phyloP scores from a whole-genome alignment of 2,797 vertebrate genomes.

The Pseudochromis fuscus region DNA sequence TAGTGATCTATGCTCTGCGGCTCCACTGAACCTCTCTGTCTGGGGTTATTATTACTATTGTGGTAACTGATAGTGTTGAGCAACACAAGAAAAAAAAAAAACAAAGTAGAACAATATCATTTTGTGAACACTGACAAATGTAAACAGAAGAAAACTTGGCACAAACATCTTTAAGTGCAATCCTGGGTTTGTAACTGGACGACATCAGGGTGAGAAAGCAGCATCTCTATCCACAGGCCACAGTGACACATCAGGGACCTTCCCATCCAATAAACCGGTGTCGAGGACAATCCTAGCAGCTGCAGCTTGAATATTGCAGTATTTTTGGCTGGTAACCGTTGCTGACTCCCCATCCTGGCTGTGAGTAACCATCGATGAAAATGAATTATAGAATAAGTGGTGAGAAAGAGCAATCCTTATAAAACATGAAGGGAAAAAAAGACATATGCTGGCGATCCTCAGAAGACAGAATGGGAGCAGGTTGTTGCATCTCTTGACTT shows the following conservation, averaged over 20 bases:
- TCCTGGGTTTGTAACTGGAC: conserved; percentile 19
- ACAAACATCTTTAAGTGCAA: conserved; percentile 57
- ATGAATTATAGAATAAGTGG: conserved; percentile 59
- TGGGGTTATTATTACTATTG: conserved; percentile 43
- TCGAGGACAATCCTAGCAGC: background rate
- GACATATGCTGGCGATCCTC: conserved; percentile 34
- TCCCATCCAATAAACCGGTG: background rate
- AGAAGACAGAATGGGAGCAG: conserved; percentile 40
- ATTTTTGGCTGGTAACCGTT: background rate
- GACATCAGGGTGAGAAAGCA: conserved; percentile 1
- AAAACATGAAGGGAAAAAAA: conserved; percentile 32
- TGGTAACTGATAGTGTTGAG: conserved; percentile 51
- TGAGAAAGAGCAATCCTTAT: conserved; percentile 40
- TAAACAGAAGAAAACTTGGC: conserved; percentile 72
- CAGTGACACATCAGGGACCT: background rate
- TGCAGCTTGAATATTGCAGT: conserved; percentile 12
- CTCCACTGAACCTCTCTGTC: conserved; percentile 19
- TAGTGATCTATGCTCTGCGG: conserved; percentile 58
- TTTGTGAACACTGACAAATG: conserved; percentile 51
- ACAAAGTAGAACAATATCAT: conserved; percentile 12
- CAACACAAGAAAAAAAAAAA: conserved; percentile 39
- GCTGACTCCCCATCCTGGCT: conserved; percentile 26
- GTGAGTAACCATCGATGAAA: conserved; percentile 40
- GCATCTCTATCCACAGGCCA: conserved; percentile 1
- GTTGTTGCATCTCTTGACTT: conserved; percentile 43